Evolutionary conservation across 2,888 invertebrate genomes (phyloP).

Genomic region (Ornithoptera alexandrae): DNA sequence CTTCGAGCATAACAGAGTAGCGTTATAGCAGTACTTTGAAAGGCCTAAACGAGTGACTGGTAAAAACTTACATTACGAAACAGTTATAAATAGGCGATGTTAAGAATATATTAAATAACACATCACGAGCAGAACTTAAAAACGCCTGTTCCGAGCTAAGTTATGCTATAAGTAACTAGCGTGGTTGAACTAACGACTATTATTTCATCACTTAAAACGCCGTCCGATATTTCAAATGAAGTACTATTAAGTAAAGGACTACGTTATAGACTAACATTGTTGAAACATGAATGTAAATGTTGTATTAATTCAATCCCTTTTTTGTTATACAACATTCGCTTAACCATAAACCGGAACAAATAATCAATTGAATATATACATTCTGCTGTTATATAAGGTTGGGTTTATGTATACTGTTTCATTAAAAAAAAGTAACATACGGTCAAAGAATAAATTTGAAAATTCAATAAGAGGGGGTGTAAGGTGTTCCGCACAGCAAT

Average conservation of each 20-base stretch:
- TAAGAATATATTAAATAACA: not conserved
- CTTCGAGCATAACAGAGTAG: no score
- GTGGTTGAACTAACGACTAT: not conserved
- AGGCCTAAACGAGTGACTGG: no score
- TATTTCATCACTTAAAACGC: constrained; percentile 4
- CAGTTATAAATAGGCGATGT: not conserved
- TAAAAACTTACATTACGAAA: no score
- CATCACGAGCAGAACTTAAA: not conserved
- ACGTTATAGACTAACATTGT: not conserved
- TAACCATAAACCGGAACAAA: constrained; percentile 27
- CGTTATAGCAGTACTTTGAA: no score
- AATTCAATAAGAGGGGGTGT: constrained; percentile 1
- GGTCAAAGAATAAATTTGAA: not conserved
- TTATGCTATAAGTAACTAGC: not conserved
- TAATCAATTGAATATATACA: constrained; percentile 11
- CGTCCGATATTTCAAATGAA: not conserved
- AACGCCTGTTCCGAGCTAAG: not conserved
- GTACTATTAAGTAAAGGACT: not conserved
- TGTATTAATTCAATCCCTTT: not conserved
- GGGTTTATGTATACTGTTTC: not conserved
- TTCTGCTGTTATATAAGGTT: constrained; percentile 28
- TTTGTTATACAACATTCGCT: constrained; percentile 20
- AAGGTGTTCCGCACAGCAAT: no score
- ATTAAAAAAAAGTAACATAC: no score
- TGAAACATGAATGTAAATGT: constrained; percentile 13